phyloP scores from a whole-genome alignment of 2,113 vertebrate species.

The Zosterops japonicus region DNA sequence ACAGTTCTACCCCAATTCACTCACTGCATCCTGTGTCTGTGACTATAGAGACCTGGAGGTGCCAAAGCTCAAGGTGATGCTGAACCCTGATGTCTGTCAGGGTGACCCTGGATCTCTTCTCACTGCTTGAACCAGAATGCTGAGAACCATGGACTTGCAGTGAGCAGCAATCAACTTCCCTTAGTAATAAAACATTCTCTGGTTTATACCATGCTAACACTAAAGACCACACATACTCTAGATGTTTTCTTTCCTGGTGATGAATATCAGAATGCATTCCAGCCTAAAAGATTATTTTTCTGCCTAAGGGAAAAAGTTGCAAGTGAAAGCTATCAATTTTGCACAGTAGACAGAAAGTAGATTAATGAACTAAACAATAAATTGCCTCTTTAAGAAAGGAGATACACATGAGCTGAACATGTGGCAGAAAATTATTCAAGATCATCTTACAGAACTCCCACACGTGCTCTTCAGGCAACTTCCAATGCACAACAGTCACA shows the following conservation, averaged over 20 bases:
- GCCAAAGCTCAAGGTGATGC: not conserved
- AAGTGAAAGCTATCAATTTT: not conserved
- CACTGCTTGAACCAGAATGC: not conserved
- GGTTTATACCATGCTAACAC: not conserved
- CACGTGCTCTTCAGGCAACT: not conserved
- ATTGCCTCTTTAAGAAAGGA: not conserved
- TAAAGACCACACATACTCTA: conserved; percentile 18
- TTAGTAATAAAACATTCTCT: not conserved
- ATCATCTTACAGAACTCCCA: not conserved
- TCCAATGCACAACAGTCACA: fast-evolving
- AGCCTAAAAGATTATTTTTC: not conserved
- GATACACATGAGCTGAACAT: not conserved
- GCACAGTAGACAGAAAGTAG: not conserved
- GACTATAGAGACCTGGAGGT: not conserved
- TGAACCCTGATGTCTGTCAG: not conserved
- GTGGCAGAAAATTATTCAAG: not conserved
- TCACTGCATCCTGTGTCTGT: not conserved
- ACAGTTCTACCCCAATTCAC: not conserved
- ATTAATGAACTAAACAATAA: conserved; percentile 31
- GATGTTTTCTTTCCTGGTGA: not conserved
- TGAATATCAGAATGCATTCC: conserved; percentile 1
- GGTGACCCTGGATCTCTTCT: not conserved
- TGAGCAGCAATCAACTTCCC: not conserved
- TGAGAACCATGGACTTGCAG: not conserved
- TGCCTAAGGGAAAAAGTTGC: conserved; percentile 11